Base-by-base conservation (phyloP, 2,113 vertebrate genomes). In the Grammomys surdaster region DNA sequence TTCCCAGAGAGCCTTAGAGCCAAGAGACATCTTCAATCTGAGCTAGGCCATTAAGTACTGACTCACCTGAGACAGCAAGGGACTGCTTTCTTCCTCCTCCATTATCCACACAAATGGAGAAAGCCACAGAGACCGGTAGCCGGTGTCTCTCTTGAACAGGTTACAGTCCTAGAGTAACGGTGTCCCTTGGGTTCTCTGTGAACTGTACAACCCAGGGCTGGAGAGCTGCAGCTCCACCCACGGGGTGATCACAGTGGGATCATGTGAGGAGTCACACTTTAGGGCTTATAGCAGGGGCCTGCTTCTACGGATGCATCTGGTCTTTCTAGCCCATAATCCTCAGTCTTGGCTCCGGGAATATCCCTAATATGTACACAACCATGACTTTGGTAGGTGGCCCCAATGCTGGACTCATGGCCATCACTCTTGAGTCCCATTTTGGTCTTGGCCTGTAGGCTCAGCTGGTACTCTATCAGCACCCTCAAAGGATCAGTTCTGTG, bases 51-150 rank as follows among this genome's bases (percentile, higher is more conserved):
- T 28, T 20, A 56, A 58, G 28, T 24, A 0, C 24, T 0, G 48
- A 1, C 92, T 98, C 98, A 99, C 99, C 99, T 99, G 99, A 73
- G 99, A 96, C 93, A 99, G 97, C 87, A 99, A 98, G 1, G 98
- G 99, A 84, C 97, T 98, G 87, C 92, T 98, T 97, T 99, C 98
- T 36, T 97, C 98, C 19, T 95, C 91, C 17, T 91, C 93, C 4
- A 95, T 80, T 0, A 40, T 80, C 70, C 94, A 88, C 56, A 43
- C 93, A 43, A 33, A 95, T 48, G 97, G 97, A 70, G 54, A 36
- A 85, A 98, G 22, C 85, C 10, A 0, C 0, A 24, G 90, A 73
- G 31, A 86, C 56, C 58, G 10, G 2, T 56, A 14, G 24, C 17
- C 1, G 13, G 75, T 36, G 26, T 67, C 14, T 72, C 75, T 72